Percentiles rank a stretch among this genome's conserved stretches.
Conservation (phyloP, 2,113 vertebrate species). For the Myocastor coypus region DNA sequence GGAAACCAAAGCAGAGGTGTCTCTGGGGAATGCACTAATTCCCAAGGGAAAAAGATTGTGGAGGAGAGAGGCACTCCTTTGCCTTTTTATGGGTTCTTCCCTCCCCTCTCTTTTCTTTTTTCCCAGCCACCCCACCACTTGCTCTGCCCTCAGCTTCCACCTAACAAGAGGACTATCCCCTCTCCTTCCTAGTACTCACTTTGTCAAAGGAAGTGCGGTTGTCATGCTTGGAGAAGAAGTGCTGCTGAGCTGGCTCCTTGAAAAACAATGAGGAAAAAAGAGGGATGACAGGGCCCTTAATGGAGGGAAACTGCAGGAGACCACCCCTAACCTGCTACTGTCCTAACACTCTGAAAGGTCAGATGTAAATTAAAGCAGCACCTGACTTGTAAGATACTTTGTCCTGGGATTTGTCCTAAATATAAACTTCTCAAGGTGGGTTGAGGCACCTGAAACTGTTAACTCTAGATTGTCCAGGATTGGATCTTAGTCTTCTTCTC, state of each 20-base stretch:
- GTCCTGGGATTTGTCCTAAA: not conserved
- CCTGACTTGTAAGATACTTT: not conserved
- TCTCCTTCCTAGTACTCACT: constrained; percentile 77
- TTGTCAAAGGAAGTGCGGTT: constrained; percentile 83
- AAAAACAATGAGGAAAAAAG: constrained; percentile 69
- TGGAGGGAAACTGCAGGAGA: not conserved
- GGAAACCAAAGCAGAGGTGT: constrained; percentile 2
- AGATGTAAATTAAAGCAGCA: constrained; percentile 26
- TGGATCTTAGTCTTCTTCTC: not conserved
- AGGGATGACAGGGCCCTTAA: not conserved
- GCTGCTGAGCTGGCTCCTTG: constrained; percentile 79
- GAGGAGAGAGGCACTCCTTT: not conserved
- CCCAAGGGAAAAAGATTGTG: not conserved
- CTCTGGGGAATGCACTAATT: not conserved
- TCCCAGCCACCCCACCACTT: not conserved
- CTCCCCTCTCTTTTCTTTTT: not conserved
- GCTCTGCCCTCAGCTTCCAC: not conserved
- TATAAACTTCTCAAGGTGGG: not conserved
- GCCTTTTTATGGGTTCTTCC: not conserved
- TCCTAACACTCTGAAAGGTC: not conserved
- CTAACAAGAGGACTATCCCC: not conserved
- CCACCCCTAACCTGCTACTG: not conserved
- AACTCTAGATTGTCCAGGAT: not conserved
- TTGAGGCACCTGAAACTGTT: not conserved
- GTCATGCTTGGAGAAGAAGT: constrained; percentile 86